Evolutionary conservation across 2,888 invertebrate species (phyloP).

Genomic region (Drosophila quasianomalipes): DNA sequence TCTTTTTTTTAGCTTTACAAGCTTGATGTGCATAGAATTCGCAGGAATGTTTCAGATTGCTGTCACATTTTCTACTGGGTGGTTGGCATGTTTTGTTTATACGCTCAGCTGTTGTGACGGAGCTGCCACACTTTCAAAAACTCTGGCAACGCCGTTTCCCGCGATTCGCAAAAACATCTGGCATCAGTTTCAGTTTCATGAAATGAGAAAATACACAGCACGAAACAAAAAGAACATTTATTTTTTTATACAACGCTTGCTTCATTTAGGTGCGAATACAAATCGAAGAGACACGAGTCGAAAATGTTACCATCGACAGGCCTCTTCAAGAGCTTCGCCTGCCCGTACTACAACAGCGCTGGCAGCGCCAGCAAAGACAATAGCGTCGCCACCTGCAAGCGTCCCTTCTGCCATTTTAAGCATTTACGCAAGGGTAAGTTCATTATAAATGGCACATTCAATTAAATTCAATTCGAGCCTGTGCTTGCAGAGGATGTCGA

Average conservation of each 20-base stretch:
- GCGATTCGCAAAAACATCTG: constrained; percentile 48
- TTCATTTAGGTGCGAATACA: constrained; percentile 21
- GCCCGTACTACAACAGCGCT: constrained; percentile 92
- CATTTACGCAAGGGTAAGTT: constrained; percentile 91
- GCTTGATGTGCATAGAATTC: not conserved
- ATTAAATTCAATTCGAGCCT: constrained; percentile 1
- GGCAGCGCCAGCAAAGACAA: constrained; percentile 85
- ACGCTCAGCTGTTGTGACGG: constrained; percentile 46
- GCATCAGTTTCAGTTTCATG: constrained; percentile 47
- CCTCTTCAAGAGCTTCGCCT: constrained; percentile 93
- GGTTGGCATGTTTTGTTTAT: constrained; percentile 35
- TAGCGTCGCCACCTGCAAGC: constrained; percentile 91
- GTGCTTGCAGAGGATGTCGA: constrained; percentile 69
- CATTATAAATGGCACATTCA: not conserved
- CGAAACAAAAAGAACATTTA: constrained; percentile 39
- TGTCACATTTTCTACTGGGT: constrained; percentile 42
- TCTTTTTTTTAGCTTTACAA: not conserved
- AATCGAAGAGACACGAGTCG: constrained; percentile 52
- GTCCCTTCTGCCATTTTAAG: constrained; percentile 97
- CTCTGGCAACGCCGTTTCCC: constrained; percentile 32
- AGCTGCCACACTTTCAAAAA: constrained; percentile 37
- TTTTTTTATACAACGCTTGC: constrained; percentile 31
- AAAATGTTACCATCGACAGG: constrained; percentile 94
- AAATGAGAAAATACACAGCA: constrained; percentile 52
- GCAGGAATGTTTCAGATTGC: not conserved